Percentiles rank a stretch among this genome's conserved stretches.
These are phyloP conservation scores for Aphelocoma californica DNA, from an alignment of 2,797 vertebrate species.

Conservation along the genomic window DNA sequence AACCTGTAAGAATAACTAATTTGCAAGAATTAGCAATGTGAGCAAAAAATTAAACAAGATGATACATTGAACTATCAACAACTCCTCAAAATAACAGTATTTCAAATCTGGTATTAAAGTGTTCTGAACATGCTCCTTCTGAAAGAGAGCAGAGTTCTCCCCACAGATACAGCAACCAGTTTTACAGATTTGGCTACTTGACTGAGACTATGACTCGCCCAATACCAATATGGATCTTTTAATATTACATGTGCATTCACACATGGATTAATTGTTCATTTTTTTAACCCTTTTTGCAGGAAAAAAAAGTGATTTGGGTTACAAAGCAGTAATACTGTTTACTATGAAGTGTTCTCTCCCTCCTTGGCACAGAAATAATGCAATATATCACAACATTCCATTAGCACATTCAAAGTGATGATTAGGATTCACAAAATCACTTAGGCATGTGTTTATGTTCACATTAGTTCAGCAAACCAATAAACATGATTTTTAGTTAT, in stretches of 20 bases:
- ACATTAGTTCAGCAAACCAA: not conserved
- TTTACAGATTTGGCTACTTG: not conserved
- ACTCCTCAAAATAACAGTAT: not conserved
- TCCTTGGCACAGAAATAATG: constrained; percentile 17
- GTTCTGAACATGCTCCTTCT: not conserved
- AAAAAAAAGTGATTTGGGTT: not conserved
- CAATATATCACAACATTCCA: not conserved
- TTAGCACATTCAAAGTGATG: not conserved
- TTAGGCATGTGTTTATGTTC: constrained; percentile 18
- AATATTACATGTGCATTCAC: not conserved
- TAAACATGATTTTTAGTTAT: not conserved
- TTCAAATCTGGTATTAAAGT: not conserved
- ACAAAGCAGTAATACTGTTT: not conserved
- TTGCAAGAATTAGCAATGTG: not conserved
- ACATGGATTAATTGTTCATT: not conserved
- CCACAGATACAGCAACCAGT: not conserved
- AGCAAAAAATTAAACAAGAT: not conserved
- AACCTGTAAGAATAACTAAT: not conserved
- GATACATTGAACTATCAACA: not conserved
- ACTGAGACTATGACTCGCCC: not conserved
- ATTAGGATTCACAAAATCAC: constrained; percentile 13
- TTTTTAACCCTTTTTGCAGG: not conserved
- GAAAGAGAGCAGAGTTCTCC: not conserved
- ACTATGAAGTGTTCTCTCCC: not conserved
- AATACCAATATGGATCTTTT: not conserved